Conservation (phyloP, 2,113 vertebrate species). For the Alectura lathami region DNA sequence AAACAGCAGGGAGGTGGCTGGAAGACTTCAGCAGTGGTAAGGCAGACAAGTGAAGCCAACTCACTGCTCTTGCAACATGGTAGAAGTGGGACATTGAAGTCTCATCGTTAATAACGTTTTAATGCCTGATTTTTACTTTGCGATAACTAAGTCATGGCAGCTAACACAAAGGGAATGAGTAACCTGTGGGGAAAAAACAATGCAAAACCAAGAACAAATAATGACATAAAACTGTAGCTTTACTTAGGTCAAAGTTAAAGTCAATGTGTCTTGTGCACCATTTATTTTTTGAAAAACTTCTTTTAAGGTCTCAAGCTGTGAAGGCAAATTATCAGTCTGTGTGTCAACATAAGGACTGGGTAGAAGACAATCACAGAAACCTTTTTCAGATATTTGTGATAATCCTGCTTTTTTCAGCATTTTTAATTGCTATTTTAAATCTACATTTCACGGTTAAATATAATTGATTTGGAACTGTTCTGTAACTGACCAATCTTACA, state of each 20-base stretch:
- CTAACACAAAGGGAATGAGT: not conserved
- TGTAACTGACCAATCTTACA: not conserved
- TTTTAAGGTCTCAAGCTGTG: not conserved
- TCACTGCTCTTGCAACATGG: not conserved
- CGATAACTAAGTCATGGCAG: not conserved
- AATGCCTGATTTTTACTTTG: not conserved
- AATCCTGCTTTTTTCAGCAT: not conserved
- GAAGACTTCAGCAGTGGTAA: not conserved
- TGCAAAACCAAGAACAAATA: not conserved
- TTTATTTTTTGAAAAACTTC: not conserved
- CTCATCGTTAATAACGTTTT: not conserved
- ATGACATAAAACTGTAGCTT: not conserved
- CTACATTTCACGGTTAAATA: not conserved
- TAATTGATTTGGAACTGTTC: not conserved
- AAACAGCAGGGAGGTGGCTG: not conserved
- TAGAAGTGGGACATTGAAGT: not conserved
- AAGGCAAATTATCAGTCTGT: not conserved
- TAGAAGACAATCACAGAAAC: not conserved
- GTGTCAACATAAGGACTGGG: accelerated
- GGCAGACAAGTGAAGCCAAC: not conserved
- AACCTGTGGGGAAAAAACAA: not conserved
- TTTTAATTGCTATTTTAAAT: not conserved
- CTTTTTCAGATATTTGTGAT: not conserved
- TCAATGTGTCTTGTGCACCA: not conserved
- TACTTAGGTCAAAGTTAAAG: not conserved